Base-by-base conservation (phyloP, 2,797 vertebrate genomes). In the Lithobates sylvaticus region DNA sequence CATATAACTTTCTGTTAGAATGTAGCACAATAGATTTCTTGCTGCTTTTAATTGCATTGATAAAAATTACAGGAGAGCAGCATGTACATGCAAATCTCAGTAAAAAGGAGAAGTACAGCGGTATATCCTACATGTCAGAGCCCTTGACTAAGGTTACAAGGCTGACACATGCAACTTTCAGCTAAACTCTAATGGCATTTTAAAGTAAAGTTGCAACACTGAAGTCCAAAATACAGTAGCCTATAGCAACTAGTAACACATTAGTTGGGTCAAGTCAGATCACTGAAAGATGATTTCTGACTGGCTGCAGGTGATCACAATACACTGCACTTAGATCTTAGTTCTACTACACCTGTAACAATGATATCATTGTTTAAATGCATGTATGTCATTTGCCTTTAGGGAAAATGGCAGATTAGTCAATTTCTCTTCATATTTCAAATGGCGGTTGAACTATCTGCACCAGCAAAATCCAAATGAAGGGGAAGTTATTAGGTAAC, bases 21-120 rank as follows among this genome's bases (percentile, higher is more conserved):
- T 68, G 23, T 15, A 36, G 78, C 4, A 69, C 71, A 80, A 81
- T 75, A 29, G 54, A 85, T 65, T 78, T 67, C 76, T 78, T 78
- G 73, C 82, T 76, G 64, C 26, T 83, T 69, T 76, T 83, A 68
- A 76, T 76, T 76, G 61, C 72, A 50, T 54, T 75, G 72, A 76
- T 42, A 69, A 69, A 36, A 83, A 76, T 75, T 83, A 67, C 72
- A 75, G 71, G 58, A 65, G 68, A 73, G 50, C 21, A 39, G 34
- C 54, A 61, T 58, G 72, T 81, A 61, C 47, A 61, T 58, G 26
- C 12, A 36, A 36, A 34, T 69, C 65, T 50, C 65, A 69, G 39
- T 44, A 29, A 26, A 69, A 69, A 39, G 68, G 69, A 42, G 64
- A 44, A 69, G 47, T 21, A 61, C 54, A 61, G 54, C 54, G 6